phyloP scores from a whole-genome alignment of 2,888 invertebrate genomes.

The Plagodis pulveraria region DNA sequence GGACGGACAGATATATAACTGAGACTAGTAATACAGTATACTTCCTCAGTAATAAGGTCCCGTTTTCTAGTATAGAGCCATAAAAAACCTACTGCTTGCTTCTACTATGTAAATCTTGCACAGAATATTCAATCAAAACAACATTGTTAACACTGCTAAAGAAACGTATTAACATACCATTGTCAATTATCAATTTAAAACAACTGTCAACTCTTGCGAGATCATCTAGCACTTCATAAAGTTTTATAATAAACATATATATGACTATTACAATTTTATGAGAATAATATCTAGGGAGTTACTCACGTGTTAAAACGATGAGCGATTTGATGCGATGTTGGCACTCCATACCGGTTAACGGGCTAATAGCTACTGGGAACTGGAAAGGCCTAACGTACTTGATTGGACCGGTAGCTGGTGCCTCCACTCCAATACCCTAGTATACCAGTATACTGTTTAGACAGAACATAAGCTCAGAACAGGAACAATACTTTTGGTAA shows the following conservation, averaged over 20 bases:
- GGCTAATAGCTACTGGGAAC: slow-evolving; percentile 46
- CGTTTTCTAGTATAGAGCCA: too few relatives aligned
- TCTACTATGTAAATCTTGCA: too few relatives aligned
- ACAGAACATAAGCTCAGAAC: slow-evolving; percentile 4
- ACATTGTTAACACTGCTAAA: neutral
- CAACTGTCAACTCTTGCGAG: neutral
- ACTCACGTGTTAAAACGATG: slow-evolving; percentile 77
- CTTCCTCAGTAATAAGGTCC: too few relatives aligned
- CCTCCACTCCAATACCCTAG: slow-evolving; percentile 7
- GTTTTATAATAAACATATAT: neutral
- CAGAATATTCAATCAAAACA: neutral
- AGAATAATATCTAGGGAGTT: neutral
- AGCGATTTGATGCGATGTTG: slow-evolving; percentile 51
- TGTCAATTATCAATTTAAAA: neutral
- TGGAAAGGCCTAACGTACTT: slow-evolving; percentile 3
- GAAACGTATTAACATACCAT: neutral
- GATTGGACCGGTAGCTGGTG: slow-evolving; percentile 12
- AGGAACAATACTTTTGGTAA: too few relatives aligned
- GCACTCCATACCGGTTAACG: slow-evolving; percentile 65
- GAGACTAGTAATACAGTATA: too few relatives aligned
- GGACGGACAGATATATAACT: too few relatives aligned
- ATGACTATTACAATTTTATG: neutral
- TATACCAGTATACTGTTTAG: neutral
- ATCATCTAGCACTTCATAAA: slow-evolving; percentile 6
- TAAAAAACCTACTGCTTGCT: too few relatives aligned